phyloP scores from a whole-genome alignment of 2,888 invertebrate species.

The Heteromyza rotundicornis region DNA sequence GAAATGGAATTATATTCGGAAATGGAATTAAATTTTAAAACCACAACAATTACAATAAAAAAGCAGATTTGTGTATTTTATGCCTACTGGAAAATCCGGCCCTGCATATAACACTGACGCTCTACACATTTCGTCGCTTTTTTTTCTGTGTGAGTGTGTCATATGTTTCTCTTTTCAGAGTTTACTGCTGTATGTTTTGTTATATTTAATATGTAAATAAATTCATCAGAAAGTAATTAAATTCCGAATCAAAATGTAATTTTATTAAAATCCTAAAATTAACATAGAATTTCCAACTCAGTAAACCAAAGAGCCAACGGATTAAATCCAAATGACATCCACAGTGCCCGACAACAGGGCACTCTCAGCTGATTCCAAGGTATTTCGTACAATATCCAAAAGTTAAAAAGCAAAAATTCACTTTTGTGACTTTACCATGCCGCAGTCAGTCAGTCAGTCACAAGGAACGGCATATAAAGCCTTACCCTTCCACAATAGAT shows the following conservation, averaged over 20 bases:
- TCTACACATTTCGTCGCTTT: no score
- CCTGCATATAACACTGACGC: no score
- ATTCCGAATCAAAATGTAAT: constrained; percentile 3
- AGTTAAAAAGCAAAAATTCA: constrained; percentile 59
- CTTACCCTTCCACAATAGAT: constrained; percentile 19
- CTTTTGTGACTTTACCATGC: constrained; percentile 56
- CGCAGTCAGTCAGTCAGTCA: constrained; percentile 18
- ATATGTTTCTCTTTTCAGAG: no score
- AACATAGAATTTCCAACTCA: constrained; percentile 53
- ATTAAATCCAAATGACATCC: constrained; percentile 35
- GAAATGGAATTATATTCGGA: no score
- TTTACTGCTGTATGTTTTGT: no score
- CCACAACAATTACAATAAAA: no score
- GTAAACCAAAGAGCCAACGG: constrained; percentile 42
- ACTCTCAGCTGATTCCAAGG: not conserved
- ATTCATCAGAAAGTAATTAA: constrained; percentile 32
- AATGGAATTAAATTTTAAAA: no score
- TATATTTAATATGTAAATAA: no score
- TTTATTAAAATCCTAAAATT: constrained; percentile 41
- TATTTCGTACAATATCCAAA: constrained; percentile 40
- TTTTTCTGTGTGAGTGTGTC: no score
- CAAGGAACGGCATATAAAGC: constrained; percentile 28
- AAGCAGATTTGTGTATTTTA: no score
- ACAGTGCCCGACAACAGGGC: not conserved
- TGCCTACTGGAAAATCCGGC: no score